A percentile compares a stretch with the other conserved stretches of the same genome.
These are phyloP conservation scores for Slavum lentiscoides DNA, from an alignment of 2,888 invertebrate genomes.

Conservation along the genomic window DNA sequence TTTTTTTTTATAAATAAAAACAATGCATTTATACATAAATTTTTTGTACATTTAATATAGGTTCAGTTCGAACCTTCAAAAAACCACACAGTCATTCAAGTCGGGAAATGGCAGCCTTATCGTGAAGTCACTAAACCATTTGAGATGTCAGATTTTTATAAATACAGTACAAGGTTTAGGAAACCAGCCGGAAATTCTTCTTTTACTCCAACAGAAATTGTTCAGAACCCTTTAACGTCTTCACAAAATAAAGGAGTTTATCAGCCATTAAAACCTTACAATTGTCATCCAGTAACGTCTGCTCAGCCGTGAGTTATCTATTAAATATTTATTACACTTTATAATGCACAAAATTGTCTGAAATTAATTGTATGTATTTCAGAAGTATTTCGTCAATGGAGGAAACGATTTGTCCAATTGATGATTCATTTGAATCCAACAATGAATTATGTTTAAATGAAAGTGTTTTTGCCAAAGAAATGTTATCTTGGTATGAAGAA, in stretches of 20 bases:
- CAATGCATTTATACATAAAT: too few species aligned
- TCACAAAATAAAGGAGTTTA: constrained; percentile 61
- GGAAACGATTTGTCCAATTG: constrained; percentile 57
- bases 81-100: constrained; percentile 82
- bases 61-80: constrained; percentile 74
- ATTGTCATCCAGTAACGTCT: constrained; percentile 60
- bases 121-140: constrained; percentile 94
- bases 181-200: constrained; percentile 63
- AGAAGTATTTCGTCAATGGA: constrained; percentile 57
- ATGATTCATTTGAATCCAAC: constrained; percentile 59
- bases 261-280: constrained; percentile 63
- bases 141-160: constrained; percentile 97
- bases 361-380: too few species aligned
- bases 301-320: constrained; percentile 34
- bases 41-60: constrained; percentile 37
- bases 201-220: constrained; percentile 35
- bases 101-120: constrained; percentile 87
- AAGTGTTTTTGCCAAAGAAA: constrained; percentile 64
- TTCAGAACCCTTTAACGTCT: constrained; percentile 45
- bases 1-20: background rate
- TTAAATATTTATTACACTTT: background rate
- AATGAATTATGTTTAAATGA: constrained; percentile 59
- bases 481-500: constrained; percentile 65
- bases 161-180: constrained; percentile 92
- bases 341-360: background rate